Percentiles rank a stretch among this genome's conserved stretches.
These are phyloP conservation scores for Setipinna tenuifilis DNA, from an alignment of 2,797 vertebrate species.

Conservation along the genomic window DNA sequence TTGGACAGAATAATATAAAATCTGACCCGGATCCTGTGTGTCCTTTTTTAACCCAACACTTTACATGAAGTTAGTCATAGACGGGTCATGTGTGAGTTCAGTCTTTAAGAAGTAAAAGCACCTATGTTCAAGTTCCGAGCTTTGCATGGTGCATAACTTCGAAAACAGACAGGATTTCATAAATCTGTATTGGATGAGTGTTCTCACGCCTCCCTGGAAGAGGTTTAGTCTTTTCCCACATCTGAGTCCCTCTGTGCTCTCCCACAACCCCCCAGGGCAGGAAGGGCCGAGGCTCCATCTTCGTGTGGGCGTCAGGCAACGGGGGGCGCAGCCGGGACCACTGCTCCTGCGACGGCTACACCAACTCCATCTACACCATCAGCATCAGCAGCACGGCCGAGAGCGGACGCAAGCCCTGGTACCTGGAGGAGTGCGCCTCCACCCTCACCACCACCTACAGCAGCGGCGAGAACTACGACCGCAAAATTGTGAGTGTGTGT, in stretches of 20 bases:
- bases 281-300: slow-evolving; percentile 93
- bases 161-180: too few relatives aligned
- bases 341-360: slow-evolving; percentile 97
- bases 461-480: slow-evolving; percentile 96
- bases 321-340: slow-evolving; percentile 96
- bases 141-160: too few relatives aligned
- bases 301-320: slow-evolving; percentile 97
- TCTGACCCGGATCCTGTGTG: not conserved
- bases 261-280: slow-evolving; percentile 79
- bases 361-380: slow-evolving; percentile 98
- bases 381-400: slow-evolving; percentile 98
- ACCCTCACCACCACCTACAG: slow-evolving; percentile 97
- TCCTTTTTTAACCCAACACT: not conserved
- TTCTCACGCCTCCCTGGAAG: too few relatives aligned
- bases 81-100: too few relatives aligned
- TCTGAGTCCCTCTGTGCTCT: not conserved
- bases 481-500: slow-evolving; percentile 89
- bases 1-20: too few relatives aligned
- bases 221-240: too few relatives aligned
- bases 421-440: slow-evolving; percentile 95
- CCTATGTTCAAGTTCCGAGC: too few relatives aligned
- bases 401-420: slow-evolving; percentile 97
- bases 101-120: too few relatives aligned
- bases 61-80: too few relatives aligned
- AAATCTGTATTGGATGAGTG: too few relatives aligned